Percentiles rank a stretch among this genome's conserved stretches.
Evolutionary conservation across 2,888 invertebrate genomes (phyloP).

Genomic region (Lepidochrysops patricia): DNA sequence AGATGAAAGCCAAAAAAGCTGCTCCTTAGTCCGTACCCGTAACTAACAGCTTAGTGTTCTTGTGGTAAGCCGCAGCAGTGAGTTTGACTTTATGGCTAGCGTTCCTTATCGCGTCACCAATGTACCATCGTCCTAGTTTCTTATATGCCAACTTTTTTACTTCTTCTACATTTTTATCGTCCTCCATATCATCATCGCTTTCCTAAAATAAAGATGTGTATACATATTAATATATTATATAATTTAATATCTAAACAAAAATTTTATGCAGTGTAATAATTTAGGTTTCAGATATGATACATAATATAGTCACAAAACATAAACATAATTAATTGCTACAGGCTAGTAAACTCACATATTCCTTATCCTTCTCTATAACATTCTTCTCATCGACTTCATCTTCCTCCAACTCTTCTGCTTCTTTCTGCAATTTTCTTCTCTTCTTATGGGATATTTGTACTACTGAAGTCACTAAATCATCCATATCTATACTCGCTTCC

Average conservation of each 20-base stretch:
- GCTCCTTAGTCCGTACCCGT: constrained; percentile 59
- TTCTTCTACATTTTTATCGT: constrained; percentile 44
- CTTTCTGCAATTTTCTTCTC: constrained; percentile 47
- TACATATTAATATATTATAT: not conserved
- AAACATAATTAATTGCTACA: too few relatives aligned
- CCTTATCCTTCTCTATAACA: constrained; percentile 71
- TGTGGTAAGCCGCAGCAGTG: constrained; percentile 89
- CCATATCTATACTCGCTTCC: constrained; percentile 86
- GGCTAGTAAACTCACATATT: constrained; percentile 47
- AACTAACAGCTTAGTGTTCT: constrained; percentile 85
- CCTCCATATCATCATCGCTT: constrained; percentile 42
- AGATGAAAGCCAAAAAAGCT: too few relatives aligned
- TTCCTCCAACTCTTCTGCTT: constrained; percentile 75
- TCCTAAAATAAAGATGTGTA: constrained; percentile 37
- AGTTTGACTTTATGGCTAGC: constrained; percentile 77
- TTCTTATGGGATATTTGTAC: constrained; percentile 69
- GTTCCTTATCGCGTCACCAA: constrained; percentile 80
- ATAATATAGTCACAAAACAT: too few relatives aligned
- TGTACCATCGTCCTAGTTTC: constrained; percentile 81
- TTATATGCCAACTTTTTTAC: constrained; percentile 76
- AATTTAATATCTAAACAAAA: too few relatives aligned
- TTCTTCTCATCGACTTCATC: constrained; percentile 78
- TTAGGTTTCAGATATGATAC: too few relatives aligned
- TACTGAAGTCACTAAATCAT: constrained; percentile 76
- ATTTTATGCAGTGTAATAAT: too few relatives aligned